A percentile compares a stretch with the other conserved stretches of the same genome.
These are phyloP conservation scores for Alaudala cheleensis DNA, from an alignment of 2,113 vertebrate genomes.

Conservation along the genomic window DNA sequence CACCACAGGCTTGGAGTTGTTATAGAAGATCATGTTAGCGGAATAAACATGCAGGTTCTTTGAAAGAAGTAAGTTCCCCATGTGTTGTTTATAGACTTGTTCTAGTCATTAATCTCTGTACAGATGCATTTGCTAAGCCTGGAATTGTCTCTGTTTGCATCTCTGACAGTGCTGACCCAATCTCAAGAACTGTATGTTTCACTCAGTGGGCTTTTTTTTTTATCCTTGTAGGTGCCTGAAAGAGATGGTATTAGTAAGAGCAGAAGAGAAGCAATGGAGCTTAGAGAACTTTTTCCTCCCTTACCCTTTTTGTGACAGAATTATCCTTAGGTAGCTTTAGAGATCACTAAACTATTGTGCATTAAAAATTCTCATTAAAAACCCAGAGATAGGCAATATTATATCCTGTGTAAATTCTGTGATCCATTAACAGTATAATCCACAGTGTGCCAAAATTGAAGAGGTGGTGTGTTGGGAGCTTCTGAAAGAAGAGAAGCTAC, in stretches of 20 bases:
- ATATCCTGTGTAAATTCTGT: neutral
- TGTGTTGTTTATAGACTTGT: neutral
- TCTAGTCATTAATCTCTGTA: neutral
- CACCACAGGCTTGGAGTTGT: neutral
- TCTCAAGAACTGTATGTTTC: neutral
- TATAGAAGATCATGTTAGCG: neutral
- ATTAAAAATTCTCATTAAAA: neutral
- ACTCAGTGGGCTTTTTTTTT: neutral
- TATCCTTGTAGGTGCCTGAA: neutral
- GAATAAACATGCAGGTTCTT: neutral
- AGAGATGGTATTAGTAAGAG: neutral
- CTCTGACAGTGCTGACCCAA: neutral
- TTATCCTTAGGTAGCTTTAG: neutral
- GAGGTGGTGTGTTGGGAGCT: neutral
- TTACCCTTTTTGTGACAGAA: neutral
- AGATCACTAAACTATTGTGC: neutral
- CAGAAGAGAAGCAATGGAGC: neutral
- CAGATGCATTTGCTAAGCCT: neutral
- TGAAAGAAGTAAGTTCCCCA: neutral
- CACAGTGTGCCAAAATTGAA: neutral
- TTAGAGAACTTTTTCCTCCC: neutral
- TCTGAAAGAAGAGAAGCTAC: neutral
- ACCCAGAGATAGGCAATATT: neutral
- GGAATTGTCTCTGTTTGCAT: neutral
- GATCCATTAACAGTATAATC: neutral